Base-by-base conservation (phyloP, 2,797 vertebrate species). In the Setipinna tenuifilis region DNA sequence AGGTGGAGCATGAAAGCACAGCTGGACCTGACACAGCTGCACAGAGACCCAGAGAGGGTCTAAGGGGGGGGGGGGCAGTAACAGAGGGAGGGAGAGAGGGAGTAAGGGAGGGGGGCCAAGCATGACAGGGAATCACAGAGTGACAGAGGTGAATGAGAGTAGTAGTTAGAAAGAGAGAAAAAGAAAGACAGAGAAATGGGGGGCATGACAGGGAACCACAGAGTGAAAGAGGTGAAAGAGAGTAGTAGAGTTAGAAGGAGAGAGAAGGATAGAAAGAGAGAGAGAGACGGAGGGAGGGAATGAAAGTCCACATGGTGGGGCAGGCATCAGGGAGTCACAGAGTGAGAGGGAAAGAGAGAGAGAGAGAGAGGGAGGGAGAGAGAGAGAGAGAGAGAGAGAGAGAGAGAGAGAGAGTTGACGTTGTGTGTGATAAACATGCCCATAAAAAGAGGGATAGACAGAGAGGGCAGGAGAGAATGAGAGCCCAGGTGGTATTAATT, bases 1-100 rank as follows among this genome's bases (percentile, higher is more conserved):
- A 95, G 94, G 94, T 95, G 94, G 92, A 87, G 85, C 88, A 90
- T 88, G 89, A 88, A 88, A 92, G 91, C 88, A 89, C 94, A 93
- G 92, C 93, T 94, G 93, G 90, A 90, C 89, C 87, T 84, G 91
- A 88, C 92, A 92, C 93, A 93, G 93, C 92, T 93, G 92, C 58
- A 61, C 58, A 61, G 4, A 61, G 4, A 61, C 4, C 0, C 61
- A 23, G 21, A 62, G 50, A 54, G 50, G 9, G 14, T 35, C 12
- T 4, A 28, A 35, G 28, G 58, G 68, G 35, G 28, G 68, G 68
- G 35, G 28, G 23, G 62, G 59, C 6, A 35, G 68, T 1, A 6
- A 5, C 11, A 16, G 25, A 12, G 10, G 28, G 35, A 41, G 35
- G 35, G 35, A 41, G 35, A 5, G 5, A 41, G 35, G 35, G 35